Percentiles rank a stretch among this genome's conserved stretches.
These are phyloP conservation scores for Columba livia DNA, from an alignment of 2,113 vertebrate species.

Conservation along the genomic window DNA sequence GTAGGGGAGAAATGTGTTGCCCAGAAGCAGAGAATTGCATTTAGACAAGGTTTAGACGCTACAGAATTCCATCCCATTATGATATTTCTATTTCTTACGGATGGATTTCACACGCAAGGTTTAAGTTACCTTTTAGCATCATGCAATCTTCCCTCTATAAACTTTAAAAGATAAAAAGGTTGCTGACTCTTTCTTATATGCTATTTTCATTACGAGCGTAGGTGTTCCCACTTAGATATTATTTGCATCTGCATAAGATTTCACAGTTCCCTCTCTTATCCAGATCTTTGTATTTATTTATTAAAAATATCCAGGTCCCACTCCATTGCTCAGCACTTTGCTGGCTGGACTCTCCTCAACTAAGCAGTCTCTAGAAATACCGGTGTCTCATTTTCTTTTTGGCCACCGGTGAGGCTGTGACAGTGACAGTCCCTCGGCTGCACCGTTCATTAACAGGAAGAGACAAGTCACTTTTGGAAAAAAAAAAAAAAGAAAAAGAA, in stretches of 20 bases:
- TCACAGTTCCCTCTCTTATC: not conserved
- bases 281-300: not conserved
- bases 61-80: not conserved
- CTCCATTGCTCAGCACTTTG: not conserved
- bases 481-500: not conserved
- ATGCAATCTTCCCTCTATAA: not conserved
- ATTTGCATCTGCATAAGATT: not conserved
- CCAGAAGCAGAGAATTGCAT: not conserved
- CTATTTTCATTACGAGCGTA: not conserved
- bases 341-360: not conserved
- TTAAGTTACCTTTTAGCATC: not conserved
- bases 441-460: not conserved
- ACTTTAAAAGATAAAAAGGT: not conserved
- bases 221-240: not conserved
- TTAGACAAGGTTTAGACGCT: not conserved
- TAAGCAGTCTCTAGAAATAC: not conserved
- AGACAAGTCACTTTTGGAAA: not conserved
- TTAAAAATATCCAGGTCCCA: not conserved
- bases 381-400: not conserved
- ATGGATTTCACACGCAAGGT: not conserved
- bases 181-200: not conserved
- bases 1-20: not conserved
- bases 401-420: not conserved
- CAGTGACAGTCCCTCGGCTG: not conserved
- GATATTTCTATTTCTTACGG: not conserved